These are phyloP conservation scores for Perizoma flavofasciatum DNA, from an alignment of 2,888 invertebrate genomes.

Conservation along the genomic window DNA sequence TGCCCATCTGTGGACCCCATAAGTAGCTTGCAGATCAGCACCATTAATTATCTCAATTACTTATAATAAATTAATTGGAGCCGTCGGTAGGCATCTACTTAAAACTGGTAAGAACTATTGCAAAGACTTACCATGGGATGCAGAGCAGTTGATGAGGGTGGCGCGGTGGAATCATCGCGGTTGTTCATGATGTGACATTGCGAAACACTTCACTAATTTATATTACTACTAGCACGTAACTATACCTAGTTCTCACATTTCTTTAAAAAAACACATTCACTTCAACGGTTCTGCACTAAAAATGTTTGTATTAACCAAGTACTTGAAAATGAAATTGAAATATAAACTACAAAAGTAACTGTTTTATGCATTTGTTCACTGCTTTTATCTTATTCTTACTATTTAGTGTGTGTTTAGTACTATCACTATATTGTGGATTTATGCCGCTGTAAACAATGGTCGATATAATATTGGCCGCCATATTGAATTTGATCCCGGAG, in stretches of 20 bases:
- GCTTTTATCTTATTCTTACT: conserved; percentile 14
- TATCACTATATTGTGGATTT: too few relatives aligned
- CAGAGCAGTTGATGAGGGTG: conserved; percentile 61
- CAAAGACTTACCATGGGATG: conserved; percentile 70
- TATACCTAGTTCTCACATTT: conserved; percentile 35
- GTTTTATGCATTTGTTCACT: conserved; percentile 13
- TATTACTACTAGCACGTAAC: conserved; percentile 39
- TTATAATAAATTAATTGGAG: neutral
- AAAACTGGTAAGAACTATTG: neutral
- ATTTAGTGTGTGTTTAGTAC: neutral
- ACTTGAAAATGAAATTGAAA: too few relatives aligned
- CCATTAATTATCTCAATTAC: too few relatives aligned
- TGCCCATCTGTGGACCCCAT: too few relatives aligned
- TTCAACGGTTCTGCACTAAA: conserved; percentile 4
- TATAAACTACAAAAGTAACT: neutral
- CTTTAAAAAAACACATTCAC: neutral
- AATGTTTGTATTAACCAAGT: neutral
- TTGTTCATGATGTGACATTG: conserved; percentile 75
- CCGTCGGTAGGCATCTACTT: too few relatives aligned
- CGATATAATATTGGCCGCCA: conserved; percentile 58
- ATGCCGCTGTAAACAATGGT: conserved; percentile 54
- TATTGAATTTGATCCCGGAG: conserved; percentile 51
- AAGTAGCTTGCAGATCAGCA: too few relatives aligned
- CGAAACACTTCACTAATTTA: conserved; percentile 47
- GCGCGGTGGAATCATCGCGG: conserved; percentile 68